These are phyloP conservation scores for Suillia variegata DNA, from an alignment of 2,888 invertebrate genomes.

Conservation along the genomic window DNA sequence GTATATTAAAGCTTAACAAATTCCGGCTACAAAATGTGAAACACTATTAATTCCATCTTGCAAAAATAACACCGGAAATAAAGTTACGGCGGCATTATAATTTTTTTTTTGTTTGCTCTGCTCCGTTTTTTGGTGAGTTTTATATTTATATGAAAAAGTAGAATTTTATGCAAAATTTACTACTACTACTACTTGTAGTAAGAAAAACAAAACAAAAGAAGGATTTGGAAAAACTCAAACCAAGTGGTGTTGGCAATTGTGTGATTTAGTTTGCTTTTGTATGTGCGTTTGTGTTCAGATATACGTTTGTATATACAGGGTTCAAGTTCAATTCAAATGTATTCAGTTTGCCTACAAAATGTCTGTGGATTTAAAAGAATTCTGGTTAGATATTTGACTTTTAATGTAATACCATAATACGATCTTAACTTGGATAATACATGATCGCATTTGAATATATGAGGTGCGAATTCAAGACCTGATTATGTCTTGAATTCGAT, in stretches of 20 bases:
- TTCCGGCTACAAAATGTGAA: conserved; percentile 4
- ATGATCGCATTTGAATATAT: too few relatives aligned
- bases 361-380: too few relatives aligned
- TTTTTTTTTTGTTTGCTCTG: neutral
- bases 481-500: too few relatives aligned
- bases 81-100: conserved; percentile 9
- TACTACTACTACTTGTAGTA: too few relatives aligned
- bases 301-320: too few relatives aligned
- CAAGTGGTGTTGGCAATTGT: conserved; percentile 1
- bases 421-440: too few relatives aligned
- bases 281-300: neutral
- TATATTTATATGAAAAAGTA: conserved; percentile 10
- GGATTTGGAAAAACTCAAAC: conserved; percentile 9
- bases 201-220: conserved; percentile 14
- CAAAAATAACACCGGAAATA: conserved; percentile 21
- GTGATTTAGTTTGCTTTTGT: neutral
- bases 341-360: too few relatives aligned
- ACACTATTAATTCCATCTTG: conserved; percentile 13
- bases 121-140: neutral
- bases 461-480: too few relatives aligned
- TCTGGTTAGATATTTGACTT: too few relatives aligned
- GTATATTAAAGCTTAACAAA: conserved; percentile 4
- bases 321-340: too few relatives aligned
- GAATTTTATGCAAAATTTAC: conserved; percentile 21
- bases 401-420: too few relatives aligned